Percentiles rank a stretch among this genome's conserved stretches.
Evolutionary conservation across 2,113 vertebrate genomes (phyloP).

Genomic region (Percina caprodes): DNA sequence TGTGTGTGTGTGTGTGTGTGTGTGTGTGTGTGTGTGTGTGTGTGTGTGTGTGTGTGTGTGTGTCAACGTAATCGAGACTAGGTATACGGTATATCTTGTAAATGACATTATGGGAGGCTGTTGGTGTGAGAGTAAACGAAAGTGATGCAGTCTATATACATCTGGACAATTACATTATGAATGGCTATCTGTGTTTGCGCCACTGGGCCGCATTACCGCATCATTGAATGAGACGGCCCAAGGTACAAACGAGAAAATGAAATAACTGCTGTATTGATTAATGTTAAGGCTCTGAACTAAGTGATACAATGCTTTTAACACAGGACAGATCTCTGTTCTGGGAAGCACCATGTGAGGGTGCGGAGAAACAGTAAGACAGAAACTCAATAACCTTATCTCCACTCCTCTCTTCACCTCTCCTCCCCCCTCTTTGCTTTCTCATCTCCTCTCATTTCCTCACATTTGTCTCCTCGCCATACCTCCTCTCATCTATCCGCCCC

Average conservation of each 20-base stretch:
- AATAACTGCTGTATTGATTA: conserved; percentile 83
- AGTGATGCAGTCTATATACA: conserved; percentile 62
- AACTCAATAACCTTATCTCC: conserved; percentile 82
- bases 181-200: conserved; percentile 46
- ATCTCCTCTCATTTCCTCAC: conserved; percentile 78
- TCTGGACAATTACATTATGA: conserved; percentile 58
- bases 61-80: conserved; percentile 21
- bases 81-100: conserved; percentile 6
- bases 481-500: conserved; percentile 35
- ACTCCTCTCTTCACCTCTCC: conserved; percentile 63
- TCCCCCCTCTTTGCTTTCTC: conserved; percentile 50
- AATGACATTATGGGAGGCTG: conserved; percentile 60
- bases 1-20: conserved; percentile 1
- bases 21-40: background rate
- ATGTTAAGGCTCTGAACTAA: conserved; percentile 77
- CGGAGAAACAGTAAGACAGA: conserved; percentile 66
- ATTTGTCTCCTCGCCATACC: conserved; percentile 59
- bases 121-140: conserved; percentile 40
- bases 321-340: conserved; percentile 68
- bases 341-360: conserved; percentile 59
- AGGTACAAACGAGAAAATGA: conserved; percentile 77
- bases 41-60: conserved; percentile 2
- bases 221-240: conserved; percentile 71
- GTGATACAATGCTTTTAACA: conserved; percentile 80
- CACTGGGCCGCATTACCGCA: conserved; percentile 57